Percentiles rank a stretch among this genome's conserved stretches.
Conservation (phyloP, 1,140 invertebrate genomes). For the Apis florea region DNA sequence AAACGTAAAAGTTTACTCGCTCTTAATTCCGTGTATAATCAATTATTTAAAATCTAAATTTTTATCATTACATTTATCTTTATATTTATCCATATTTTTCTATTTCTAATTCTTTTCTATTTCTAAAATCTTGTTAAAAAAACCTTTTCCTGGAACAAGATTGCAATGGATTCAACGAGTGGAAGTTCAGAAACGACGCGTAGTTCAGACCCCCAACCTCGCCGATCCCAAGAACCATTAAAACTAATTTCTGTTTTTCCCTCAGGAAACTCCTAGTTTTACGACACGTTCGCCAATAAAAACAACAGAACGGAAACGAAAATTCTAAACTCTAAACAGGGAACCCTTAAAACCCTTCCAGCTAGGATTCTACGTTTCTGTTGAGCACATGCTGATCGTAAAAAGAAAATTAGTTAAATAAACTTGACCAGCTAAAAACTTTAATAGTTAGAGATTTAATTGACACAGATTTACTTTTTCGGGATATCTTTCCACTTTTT, state of each 20-base stretch:
- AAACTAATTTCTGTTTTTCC: conserved; percentile 30
- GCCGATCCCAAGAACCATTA: conserved; percentile 22
- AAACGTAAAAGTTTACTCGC: too few species aligned
- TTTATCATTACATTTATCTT: too few species aligned
- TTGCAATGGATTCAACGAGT: too few species aligned
- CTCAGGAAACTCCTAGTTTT: conserved; percentile 15
- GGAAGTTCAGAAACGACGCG: neutral
- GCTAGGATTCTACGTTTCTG: neutral
- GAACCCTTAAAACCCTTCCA: neutral
- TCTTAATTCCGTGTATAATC: neutral
- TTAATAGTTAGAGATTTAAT: neutral
- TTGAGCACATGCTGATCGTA: conserved; percentile 4
- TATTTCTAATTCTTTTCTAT: neutral
- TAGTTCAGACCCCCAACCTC: neutral
- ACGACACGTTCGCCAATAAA: conserved; percentile 17
- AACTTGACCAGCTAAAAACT: neutral
- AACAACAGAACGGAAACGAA: conserved; percentile 7
- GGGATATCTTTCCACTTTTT: too few species aligned
- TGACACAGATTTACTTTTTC: too few species aligned
- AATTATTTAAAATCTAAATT: neutral
- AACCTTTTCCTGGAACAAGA: neutral
- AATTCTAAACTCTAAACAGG: conserved; percentile 19
- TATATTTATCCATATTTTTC: neutral
- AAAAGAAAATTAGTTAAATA: neutral
- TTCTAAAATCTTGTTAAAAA: neutral